Conservation (phyloP, 2,113 vertebrate genomes). For the Paratilapia polleni region DNA sequence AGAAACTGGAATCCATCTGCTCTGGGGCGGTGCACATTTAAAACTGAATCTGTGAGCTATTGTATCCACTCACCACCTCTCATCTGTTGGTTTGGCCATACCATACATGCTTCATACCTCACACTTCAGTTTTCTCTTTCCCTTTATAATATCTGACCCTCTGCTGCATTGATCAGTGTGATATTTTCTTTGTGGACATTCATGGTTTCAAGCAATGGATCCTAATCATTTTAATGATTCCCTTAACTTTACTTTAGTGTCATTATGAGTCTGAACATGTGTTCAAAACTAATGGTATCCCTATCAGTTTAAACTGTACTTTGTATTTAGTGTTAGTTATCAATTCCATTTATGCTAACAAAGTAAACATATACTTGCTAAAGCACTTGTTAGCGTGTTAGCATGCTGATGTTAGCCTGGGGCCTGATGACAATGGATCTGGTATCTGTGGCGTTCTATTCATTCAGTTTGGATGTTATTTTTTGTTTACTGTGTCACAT, state of each 20-base stretch:
- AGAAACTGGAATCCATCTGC: conserved; percentile 39
- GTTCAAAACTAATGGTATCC: background rate
- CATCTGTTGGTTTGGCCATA: background rate
- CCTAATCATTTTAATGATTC: background rate
- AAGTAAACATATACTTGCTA: background rate
- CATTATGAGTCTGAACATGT: background rate
- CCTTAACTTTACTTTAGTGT: background rate
- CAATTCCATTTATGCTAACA: background rate
- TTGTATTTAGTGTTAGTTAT: background rate
- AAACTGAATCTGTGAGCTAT: conserved; percentile 6
- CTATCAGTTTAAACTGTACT: background rate
- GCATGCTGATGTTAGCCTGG: background rate
- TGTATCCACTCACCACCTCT: background rate
- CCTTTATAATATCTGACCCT: background rate
- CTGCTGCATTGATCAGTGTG: background rate
- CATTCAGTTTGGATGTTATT: background rate
- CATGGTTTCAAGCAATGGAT: background rate
- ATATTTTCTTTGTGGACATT: background rate
- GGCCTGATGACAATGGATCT: background rate
- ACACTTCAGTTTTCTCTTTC: background rate
- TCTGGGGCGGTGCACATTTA: background rate
- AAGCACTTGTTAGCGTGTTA: background rate
- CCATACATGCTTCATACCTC: background rate
- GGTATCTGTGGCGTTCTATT: background rate
- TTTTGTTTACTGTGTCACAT: background rate